Evolutionary conservation across 2,888 invertebrate genomes (phyloP).

Genomic region (Ecdyonurus torrentis): DNA sequence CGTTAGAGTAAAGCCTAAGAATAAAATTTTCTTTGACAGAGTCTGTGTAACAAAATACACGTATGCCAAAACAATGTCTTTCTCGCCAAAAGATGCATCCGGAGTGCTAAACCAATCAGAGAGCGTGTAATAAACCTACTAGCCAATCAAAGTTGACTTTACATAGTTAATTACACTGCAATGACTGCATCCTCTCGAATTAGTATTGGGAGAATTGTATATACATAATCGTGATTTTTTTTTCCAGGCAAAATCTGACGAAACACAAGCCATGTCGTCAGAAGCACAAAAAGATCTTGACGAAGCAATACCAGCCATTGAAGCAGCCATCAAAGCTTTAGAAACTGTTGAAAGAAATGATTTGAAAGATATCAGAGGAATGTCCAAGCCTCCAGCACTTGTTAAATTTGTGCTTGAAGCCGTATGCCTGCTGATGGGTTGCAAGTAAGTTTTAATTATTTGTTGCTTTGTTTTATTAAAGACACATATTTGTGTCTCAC

Average conservation of each 20-base stretch:
- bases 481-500: background rate
- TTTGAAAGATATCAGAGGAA: conserved; percentile 77
- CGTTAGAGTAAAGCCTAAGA: too few species aligned
- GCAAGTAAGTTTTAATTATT: conserved; percentile 43
- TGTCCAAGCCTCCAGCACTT: conserved; percentile 71
- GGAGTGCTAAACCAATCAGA: too few species aligned
- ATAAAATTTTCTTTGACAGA: too few species aligned
- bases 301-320: conserved; percentile 70
- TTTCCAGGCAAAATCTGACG: conserved; percentile 68
- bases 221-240: too few species aligned
- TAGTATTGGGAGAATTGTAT: too few species aligned
- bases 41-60: too few species aligned
- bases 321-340: conserved; percentile 67
- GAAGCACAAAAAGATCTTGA: conserved; percentile 73
- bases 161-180: too few species aligned
- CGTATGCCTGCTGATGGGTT: conserved; percentile 64
- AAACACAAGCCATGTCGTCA: conserved; percentile 66
- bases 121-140: too few species aligned
- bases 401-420: conserved; percentile 87
- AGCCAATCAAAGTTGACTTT: too few species aligned
- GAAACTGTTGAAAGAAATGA: conserved; percentile 77
- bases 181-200: too few species aligned
- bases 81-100: too few species aligned
- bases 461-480: background rate
- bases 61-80: too few species aligned